A percentile compares a stretch with the other conserved stretches of the same genome.
These are phyloP conservation scores for Channallabes apus DNA, from an alignment of 2,797 vertebrate species.

Conservation along the genomic window DNA sequence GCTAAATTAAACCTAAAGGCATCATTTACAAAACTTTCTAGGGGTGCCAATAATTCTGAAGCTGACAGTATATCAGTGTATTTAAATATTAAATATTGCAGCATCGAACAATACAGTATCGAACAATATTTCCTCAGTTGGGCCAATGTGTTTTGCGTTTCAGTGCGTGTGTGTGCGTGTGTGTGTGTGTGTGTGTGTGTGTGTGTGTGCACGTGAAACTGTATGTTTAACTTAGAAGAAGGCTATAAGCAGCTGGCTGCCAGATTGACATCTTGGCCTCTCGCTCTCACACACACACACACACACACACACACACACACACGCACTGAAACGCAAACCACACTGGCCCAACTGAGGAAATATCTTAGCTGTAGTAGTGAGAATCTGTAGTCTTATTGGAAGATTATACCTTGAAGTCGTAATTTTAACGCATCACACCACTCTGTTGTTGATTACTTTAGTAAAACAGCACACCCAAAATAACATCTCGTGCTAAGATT, in stretches of 20 bases:
- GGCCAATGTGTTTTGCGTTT: too few relatives aligned
- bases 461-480: background rate
- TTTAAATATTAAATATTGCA: background rate
- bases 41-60: background rate
- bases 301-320: constrained; percentile 32
- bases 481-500: background rate
- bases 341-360: background rate
- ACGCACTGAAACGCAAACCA: background rate
- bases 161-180: background rate
- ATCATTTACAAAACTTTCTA: background rate
- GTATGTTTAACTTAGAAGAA: constrained; percentile 7
- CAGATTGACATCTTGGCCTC: constrained; percentile 23
- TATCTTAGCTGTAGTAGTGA: background rate
- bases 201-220: background rate
- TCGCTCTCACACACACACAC: constrained; percentile 24
- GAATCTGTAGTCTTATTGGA: background rate
- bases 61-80: background rate
- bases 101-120: too few relatives aligned
- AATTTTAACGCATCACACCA: background rate
- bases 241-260: constrained; percentile 42
- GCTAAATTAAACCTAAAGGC: background rate
- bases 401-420: background rate
- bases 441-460: background rate
- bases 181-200: background rate
- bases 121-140: too few relatives aligned